Base-by-base conservation (phyloP, 2,888 invertebrate species). In the Orchestes rusci region DNA sequence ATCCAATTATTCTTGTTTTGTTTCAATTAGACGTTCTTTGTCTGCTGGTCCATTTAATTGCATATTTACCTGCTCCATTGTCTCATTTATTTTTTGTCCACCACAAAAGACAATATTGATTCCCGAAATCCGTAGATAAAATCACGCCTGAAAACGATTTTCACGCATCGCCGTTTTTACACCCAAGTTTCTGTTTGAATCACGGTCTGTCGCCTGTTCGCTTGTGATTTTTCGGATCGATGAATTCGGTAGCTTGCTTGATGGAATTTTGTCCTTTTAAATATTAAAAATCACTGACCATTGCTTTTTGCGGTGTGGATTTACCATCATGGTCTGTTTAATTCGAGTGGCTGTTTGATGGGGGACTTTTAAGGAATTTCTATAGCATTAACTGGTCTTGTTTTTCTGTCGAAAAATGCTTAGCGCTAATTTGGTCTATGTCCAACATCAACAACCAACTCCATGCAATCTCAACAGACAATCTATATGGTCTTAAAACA, bases 261-360 rank as follows among this genome's bases (percentile, higher is more conserved):
- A 40, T 43, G 23, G 40, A 33, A 30, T n/a, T n/a, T n/a, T n/a
- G n/a, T n/a, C n/a, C 43, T 43, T 48, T 48, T 48, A 40, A 48
- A 40, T 48, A 39, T 48, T 48, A 43, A 48, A 45, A 48, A 48
- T 44, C 44, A 41, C 12, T 35, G 32, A 38, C 44, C 48, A 44
- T 41, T 30, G 28, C 43, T 45, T 48, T 48, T 39, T 23, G 34
- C 27, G 41, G 31, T 18, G 31, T 29, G 28, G 29, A 42, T 13
- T 36, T 20, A 29, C 34, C n/a, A n/a, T 34, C 28, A 48, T 37
- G 48, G 48, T 44, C 41, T 44, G 34, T 30, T 49, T 35, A 39
- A 41, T 45, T 45, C 27, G 19, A 38, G 34, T 38, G 42, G 27
- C n/a, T n/a, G n/a, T n/a, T n/a, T n/a, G n/a, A n/a, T n/a, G n/a